A percentile compares a stretch with the other conserved stretches of the same genome.
phyloP scores from a whole-genome alignment of 2,113 vertebrate species.

The Grallaria varia region DNA sequence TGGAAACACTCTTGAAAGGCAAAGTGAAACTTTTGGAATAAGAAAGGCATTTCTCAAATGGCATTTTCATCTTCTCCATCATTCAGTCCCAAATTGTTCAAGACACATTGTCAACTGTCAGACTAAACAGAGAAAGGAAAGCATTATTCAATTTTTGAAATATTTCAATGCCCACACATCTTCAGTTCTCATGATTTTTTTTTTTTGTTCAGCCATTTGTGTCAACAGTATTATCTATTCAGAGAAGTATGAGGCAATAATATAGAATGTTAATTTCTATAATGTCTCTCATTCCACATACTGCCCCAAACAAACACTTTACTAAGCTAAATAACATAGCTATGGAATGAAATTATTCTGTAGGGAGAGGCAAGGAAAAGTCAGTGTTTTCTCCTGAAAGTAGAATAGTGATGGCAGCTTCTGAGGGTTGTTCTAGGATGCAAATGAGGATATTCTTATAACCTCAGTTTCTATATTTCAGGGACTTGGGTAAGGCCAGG shows the following conservation, averaged over 20 bases:
- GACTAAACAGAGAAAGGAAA: slow-evolving; percentile 48
- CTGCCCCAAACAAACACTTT: slow-evolving; percentile 3
- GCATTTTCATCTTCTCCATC: slow-evolving; percentile 39
- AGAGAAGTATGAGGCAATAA: slow-evolving; percentile 53
- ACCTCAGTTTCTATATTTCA: neutral
- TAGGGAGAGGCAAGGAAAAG: neutral
- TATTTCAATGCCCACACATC: slow-evolving; percentile 68
- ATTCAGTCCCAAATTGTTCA: slow-evolving; percentile 28
- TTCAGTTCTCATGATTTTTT: slow-evolving; percentile 66
- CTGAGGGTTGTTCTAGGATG: neutral
- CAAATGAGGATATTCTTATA: neutral
- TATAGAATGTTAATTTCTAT: slow-evolving; percentile 41
- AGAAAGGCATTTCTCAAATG: slow-evolving; percentile 33
- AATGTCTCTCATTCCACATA: slow-evolving; percentile 32
- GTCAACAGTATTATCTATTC: slow-evolving; percentile 59
- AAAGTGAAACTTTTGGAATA: slow-evolving; percentile 18
- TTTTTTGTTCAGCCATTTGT: slow-evolving; percentile 63
- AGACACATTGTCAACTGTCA: slow-evolving; percentile 40
- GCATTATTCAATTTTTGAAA: slow-evolving; percentile 64
- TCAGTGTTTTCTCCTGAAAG: neutral
- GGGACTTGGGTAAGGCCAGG: neutral
- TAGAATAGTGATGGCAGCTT: neutral
- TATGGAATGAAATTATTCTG: neutral
- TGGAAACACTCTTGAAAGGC: neutral
- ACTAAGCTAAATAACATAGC: neutral